These are phyloP conservation scores for Phycodurus eques DNA, from an alignment of 2,113 vertebrate species.

Conservation along the genomic window DNA sequence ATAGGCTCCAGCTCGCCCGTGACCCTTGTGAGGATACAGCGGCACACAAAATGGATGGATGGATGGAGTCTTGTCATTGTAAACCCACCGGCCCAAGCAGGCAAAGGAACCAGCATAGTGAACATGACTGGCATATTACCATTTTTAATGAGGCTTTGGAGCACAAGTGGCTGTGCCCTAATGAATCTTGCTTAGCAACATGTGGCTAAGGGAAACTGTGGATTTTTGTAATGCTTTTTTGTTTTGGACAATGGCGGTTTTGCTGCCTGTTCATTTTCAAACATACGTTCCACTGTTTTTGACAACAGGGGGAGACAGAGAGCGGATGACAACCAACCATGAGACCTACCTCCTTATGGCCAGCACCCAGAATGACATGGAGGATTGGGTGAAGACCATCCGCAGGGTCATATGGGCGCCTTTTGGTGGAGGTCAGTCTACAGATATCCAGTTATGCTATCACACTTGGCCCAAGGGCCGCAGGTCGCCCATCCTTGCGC, in stretches of 20 bases:
- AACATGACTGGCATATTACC: too few relatives aligned
- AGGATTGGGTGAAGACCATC: conserved; percentile 98
- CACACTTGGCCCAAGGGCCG: background rate
- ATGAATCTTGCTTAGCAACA: background rate
- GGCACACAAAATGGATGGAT: too few relatives aligned
- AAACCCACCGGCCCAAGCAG: too few relatives aligned
- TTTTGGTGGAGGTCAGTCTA: conserved; percentile 92
- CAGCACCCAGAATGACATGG: conserved; percentile 98
- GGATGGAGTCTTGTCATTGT: too few relatives aligned
- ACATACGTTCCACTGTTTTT: conserved; percentile 34
- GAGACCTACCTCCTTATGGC: conserved; percentile 99
- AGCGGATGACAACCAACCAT: conserved; percentile 98
- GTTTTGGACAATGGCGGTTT: background rate
- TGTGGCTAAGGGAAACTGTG: background rate
- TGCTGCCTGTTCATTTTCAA: background rate
- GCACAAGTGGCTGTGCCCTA: too few relatives aligned
- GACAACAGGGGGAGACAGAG: conserved; percentile 85
- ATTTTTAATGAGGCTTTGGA: too few relatives aligned
- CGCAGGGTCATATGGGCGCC: conserved; percentile 98
- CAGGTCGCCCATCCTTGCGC: background rate
- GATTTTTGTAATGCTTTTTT: too few relatives aligned
- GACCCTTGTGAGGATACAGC: too few relatives aligned
- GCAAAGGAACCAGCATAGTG: too few relatives aligned
- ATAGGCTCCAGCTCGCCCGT: too few relatives aligned
- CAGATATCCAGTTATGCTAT: background rate